phyloP scores from a whole-genome alignment of 1,140 invertebrate species.

The Panonychus citri region DNA sequence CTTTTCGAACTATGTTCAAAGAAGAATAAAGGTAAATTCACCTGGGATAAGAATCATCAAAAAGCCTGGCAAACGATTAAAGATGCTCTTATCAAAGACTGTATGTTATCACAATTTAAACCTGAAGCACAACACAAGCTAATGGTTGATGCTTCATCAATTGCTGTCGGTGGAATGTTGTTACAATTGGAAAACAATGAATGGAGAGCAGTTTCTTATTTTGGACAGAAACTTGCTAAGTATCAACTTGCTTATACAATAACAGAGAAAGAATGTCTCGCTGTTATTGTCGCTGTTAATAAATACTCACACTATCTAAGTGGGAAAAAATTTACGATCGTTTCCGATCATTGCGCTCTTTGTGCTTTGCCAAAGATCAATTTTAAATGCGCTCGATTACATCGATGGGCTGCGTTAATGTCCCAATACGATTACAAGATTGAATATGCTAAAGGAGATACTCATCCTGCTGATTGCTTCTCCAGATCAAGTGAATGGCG shows the following conservation, averaged over 20 bases:
- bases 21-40: neutral
- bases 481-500: too few relatives aligned
- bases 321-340: neutral
- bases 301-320: neutral
- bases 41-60: neutral
- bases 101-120: neutral
- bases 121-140: neutral
- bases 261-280: too few relatives aligned
- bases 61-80: neutral
- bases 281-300: neutral
- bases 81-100: neutral
- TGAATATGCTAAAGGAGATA: too few relatives aligned
- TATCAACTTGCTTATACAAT: too few relatives aligned
- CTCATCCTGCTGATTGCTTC: too few relatives aligned
- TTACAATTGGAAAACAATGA: neutral
- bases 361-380: neutral
- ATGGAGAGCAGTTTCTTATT: too few relatives aligned
- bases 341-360: neutral
- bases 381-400: neutral
- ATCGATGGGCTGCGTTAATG: neutral
- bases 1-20: neutral
- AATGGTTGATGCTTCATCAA: neutral
- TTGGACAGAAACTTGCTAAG: too few relatives aligned
- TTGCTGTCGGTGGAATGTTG: neutral
- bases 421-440: too few relatives aligned